Percentiles rank a stretch among this genome's conserved stretches.
Evolutionary conservation across 2,797 vertebrate species (phyloP).

Genomic region (Pteronotus mesoamericanus): DNA sequence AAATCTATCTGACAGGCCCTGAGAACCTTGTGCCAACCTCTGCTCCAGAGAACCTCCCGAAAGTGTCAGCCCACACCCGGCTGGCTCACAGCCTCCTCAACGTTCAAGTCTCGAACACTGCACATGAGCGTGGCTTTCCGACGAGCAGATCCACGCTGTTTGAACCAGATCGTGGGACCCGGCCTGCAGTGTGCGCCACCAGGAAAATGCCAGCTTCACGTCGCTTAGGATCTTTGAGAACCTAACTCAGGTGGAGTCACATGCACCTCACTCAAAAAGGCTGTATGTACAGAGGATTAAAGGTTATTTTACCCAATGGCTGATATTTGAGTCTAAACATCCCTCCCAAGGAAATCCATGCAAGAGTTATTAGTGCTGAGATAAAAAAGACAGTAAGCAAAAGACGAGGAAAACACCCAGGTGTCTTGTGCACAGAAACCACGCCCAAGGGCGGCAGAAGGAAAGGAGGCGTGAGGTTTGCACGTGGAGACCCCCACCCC

Average conservation of each 20-base stretch:
- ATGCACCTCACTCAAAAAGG: background rate
- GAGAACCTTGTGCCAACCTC: background rate
- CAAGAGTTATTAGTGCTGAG: constrained; percentile 3
- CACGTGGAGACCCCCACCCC: background rate
- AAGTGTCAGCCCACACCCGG: background rate
- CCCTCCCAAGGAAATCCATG: constrained; percentile 10
- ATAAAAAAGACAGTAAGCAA: constrained; percentile 34
- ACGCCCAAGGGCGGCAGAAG: background rate
- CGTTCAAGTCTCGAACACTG: background rate
- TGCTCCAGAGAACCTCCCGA: background rate
- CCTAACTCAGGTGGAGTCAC: background rate
- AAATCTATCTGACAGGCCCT: background rate
- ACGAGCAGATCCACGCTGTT: background rate
- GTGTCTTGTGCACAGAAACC: background rate
- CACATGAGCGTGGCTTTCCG: background rate
- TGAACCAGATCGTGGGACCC: background rate
- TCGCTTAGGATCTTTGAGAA: background rate
- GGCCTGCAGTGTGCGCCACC: background rate
- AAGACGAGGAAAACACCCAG: background rate
- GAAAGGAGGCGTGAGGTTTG: background rate
- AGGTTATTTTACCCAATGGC: background rate
- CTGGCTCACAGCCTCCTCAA: background rate
- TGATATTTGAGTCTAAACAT: background rate
- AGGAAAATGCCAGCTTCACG: background rate
- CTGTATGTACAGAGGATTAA: background rate